Base-by-base conservation (phyloP, 2,888 invertebrate species). In the Drosophila fulvimacula region DNA sequence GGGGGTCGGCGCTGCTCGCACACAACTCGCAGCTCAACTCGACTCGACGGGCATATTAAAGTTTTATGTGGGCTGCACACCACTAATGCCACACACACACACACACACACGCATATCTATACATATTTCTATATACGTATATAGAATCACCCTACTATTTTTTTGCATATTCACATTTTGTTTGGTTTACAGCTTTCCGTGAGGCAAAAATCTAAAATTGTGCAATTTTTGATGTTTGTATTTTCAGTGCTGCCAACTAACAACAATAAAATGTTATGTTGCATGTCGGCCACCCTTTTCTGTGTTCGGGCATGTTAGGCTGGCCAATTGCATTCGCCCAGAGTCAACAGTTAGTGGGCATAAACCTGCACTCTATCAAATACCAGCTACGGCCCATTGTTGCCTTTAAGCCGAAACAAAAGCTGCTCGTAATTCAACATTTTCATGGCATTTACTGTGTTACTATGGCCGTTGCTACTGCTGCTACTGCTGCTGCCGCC, bases 21-120 rank as follows among this genome's bases (percentile, higher is more conserved):
- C 56, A 49, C 21, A 69, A 75, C 69, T 73, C n/a, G n/a, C 65
- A 41, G 64, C 76, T 73, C 73, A 5, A 73, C 69, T 73, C 68
- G 46, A 69, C 74, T 73, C 76, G 65, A 76, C 76, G 73, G 71
- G 46, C 75, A 69, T 77, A 80, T 80, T 77, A 80, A 80, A 80
- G 75, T 80, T 80, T 77, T 75, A 80, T 77, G 72, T 60, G 64
- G 61, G 66, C 67, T 66, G 36, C 55, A 65, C 57, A 60, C 59
- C 41, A 60, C 71, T 75, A 68, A 69, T 64, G 36, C 70, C 55
- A 64, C 53, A 61, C 51, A 19, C 61, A 39, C 57, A 24, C 46
- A 56, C 57, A 46, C 56, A 17, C 69, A 48, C 36, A 17, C 69
- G 44, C 36, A 57, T 36, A 44, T 46, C 52, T 38, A 27, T 42